Base-by-base conservation (phyloP, 2,113 vertebrate species). In the Onychostoma macrolepis region DNA sequence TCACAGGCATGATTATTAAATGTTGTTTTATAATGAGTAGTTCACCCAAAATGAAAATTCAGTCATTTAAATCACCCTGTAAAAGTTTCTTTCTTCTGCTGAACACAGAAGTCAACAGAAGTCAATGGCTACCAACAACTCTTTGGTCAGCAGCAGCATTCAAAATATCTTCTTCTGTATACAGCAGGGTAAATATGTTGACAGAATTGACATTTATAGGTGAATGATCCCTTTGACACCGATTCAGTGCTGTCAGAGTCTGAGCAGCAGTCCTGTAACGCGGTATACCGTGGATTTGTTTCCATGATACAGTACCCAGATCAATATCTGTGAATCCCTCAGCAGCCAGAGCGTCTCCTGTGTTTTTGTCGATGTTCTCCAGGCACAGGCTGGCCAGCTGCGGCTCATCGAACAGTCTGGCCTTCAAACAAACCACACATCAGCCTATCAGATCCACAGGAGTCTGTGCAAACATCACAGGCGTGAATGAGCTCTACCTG, bases 331-430 rank as follows among this genome's bases (percentile, higher is more conserved):
- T 99, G 86, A 99, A 99, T 71, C 98, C 98, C 90, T 99, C 98
- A 0, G 98, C 98, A 0, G 97, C 96, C 82, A 99, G 96, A 88
- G 98, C 97, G 0, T 99, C 98, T 0, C 97, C 96, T 0, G 98
- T 99, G 93, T 99, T 98, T 92, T 99, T 99, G 90, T 99, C 98
- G 1, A 99, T 99, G 92, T 97, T 99, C 92, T 99, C 98, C 41
- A 99, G 93, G 89, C 98, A 99, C 75, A 99, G 95, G 92, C 98
- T 99, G 89, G 98, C 98, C 87, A 99, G 95, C 94, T 99, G 98
- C 0, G 98, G 98, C 88, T 99, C 98, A 26, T 99, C 98, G 50
- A 99, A 99, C 30, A 99, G 95, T 3, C 98, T 95, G 0, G 98
- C 98, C 98, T 99, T 43, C 65, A 43, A 84, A 56, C 2, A 56